phyloP scores from a whole-genome alignment of 2,888 invertebrate genomes.

The Yponomeuta malinellus region DNA sequence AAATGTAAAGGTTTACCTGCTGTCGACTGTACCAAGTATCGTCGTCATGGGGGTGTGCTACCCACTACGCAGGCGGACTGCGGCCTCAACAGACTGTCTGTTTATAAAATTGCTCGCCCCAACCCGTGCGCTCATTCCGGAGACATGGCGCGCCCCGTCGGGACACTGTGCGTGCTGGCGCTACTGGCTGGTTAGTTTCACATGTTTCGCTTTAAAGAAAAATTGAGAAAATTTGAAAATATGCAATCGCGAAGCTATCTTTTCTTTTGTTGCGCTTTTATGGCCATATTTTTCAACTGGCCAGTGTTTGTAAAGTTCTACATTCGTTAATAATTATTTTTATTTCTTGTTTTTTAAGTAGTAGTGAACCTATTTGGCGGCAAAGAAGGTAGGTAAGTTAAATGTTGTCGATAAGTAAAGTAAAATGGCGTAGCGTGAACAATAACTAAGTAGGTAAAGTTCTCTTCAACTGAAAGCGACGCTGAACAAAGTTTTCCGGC shows the following conservation, averaged over 20 bases:
- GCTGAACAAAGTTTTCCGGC: neutral
- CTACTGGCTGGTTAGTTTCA: constrained; percentile 51
- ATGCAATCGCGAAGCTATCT: neutral
- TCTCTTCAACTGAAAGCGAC: neutral
- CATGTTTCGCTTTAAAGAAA: neutral
- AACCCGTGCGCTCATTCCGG: neutral
- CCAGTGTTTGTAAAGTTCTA: neutral
- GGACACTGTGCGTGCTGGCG: constrained; percentile 33
- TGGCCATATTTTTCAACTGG: constrained; percentile 6
- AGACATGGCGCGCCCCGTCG: neutral
- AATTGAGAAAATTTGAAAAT: neutral
- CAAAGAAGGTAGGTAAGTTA: neutral
- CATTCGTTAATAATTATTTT: neutral
- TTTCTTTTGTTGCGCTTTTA: constrained; percentile 7
- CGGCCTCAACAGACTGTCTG: neutral
- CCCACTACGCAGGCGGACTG: neutral
- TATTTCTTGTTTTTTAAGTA: neutral
- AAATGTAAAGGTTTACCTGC: neutral
- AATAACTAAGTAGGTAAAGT: neutral
- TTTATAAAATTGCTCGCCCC: neutral
- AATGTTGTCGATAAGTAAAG: neutral
- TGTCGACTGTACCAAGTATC: neutral
- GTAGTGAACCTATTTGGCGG: neutral
- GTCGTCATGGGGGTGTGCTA: neutral
- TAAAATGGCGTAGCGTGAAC: neutral